These are phyloP conservation scores for Hyposoter didymator DNA, from an alignment of 2,888 invertebrate genomes.

Conservation along the genomic window DNA sequence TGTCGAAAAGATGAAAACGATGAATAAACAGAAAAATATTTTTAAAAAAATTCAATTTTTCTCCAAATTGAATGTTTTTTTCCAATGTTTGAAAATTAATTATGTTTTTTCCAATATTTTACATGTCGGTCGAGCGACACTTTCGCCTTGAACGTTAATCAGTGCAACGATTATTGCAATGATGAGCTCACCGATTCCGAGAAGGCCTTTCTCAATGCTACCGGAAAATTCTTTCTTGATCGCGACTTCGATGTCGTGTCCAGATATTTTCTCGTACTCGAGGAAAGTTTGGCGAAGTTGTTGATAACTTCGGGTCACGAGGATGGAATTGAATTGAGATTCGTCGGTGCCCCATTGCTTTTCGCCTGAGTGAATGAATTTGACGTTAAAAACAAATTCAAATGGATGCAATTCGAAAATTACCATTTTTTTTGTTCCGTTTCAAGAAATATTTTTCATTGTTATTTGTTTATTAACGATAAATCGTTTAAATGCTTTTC, in stretches of 20 bases:
- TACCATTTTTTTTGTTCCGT: not conserved
- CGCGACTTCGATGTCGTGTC: conserved; percentile 93
- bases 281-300: conserved; percentile 94
- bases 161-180: not conserved
- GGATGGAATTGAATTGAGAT: conserved; percentile 93
- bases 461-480: not conserved
- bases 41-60: not conserved
- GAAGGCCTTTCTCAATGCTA: conserved; percentile 92
- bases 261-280: conserved; percentile 93
- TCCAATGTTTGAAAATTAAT: not conserved
- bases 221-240: conserved; percentile 96
- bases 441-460: not conserved
- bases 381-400: not conserved
- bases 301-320: conserved; percentile 95
- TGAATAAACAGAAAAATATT: not conserved
- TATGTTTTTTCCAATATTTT: not conserved
- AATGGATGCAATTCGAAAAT: not conserved
- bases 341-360: conserved; percentile 96
- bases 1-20: conserved; percentile 78
- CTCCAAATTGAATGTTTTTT: not conserved
- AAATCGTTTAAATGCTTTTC: conserved; percentile 22
- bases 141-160: not conserved
- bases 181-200: conserved; percentile 91
- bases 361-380: conserved; percentile 85
- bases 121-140: not conserved